These are phyloP conservation scores for Papilio aristodemus DNA, from an alignment of 1,140 invertebrate species.

Conservation along the genomic window DNA sequence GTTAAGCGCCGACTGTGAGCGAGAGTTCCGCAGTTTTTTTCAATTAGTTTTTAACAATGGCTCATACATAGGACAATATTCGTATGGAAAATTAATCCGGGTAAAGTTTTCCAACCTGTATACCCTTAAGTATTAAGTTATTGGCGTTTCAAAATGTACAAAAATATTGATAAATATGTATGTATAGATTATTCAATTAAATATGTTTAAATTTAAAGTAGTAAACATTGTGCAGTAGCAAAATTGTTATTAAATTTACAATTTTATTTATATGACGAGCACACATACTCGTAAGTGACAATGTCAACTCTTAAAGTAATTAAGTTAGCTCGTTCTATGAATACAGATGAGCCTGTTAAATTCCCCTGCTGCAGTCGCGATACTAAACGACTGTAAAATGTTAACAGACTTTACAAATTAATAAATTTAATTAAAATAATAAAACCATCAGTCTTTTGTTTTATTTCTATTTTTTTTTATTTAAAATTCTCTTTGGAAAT, in stretches of 20 bases:
- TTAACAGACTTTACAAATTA: background rate
- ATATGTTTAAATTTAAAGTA: background rate
- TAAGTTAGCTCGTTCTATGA: conserved; percentile 2
- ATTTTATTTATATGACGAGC: background rate
- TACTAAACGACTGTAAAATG: background rate
- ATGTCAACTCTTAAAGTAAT: conserved; percentile 13
- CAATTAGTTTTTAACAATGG: too few relatives aligned
- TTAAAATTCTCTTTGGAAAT: too few relatives aligned
- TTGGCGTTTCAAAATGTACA: too few relatives aligned
- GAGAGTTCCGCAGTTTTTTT: too few relatives aligned
- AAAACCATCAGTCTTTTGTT: background rate
- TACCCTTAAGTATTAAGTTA: too few relatives aligned
- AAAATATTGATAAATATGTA: background rate
- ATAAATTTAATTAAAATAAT: background rate
- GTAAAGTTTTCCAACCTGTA: too few relatives aligned
- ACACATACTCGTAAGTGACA: background rate
- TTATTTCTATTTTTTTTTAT: background rate
- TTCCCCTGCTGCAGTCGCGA: background rate
- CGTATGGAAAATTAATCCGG: too few relatives aligned
- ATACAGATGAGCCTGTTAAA: conserved; percentile 1
- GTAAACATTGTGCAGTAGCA: background rate
- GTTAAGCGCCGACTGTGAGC: background rate
- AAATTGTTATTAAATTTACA: background rate
- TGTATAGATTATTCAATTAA: background rate
- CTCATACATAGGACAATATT: too few relatives aligned